These are phyloP conservation scores for Pteronura brasiliensis DNA, from an alignment of 2,113 vertebrate genomes.

Conservation along the genomic window DNA sequence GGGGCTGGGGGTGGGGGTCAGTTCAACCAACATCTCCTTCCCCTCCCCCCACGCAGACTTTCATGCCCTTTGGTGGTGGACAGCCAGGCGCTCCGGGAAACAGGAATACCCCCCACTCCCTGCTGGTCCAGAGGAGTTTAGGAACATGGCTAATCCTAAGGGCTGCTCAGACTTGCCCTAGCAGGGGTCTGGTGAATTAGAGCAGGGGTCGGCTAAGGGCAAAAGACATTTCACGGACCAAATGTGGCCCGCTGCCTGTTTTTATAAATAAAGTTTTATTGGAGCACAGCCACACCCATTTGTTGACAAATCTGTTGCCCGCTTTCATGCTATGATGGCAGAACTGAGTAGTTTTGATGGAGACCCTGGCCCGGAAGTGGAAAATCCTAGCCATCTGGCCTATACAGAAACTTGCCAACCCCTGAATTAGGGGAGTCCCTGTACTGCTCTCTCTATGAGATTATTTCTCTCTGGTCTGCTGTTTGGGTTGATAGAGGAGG, in stretches of 20 bases:
- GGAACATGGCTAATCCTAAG: neutral
- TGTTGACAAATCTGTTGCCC: neutral
- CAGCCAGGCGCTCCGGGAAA: neutral
- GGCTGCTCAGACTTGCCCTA: neutral
- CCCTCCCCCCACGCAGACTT: neutral
- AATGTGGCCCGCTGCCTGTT: fast-evolving
- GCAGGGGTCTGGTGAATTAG: neutral
- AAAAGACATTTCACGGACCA: neutral
- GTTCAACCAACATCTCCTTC: neutral
- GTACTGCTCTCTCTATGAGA: fast-evolving
- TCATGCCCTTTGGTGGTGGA: neutral
- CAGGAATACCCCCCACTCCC: too few species aligned
- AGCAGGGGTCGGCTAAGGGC: neutral
- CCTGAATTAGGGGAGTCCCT: neutral
- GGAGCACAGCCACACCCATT: neutral
- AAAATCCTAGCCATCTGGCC: neutral
- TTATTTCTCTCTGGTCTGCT: neutral
- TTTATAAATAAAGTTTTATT: constrained; percentile 36
- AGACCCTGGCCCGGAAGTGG: neutral
- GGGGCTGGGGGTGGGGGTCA: fast-evolving
- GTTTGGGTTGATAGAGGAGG: neutral
- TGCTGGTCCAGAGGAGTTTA: neutral
- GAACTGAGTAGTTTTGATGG: neutral
- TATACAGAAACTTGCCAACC: neutral
- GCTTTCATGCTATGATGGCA: neutral